Evolutionary conservation across 2,797 vertebrate species (phyloP).

Genomic region (Forpus xanthops): DNA sequence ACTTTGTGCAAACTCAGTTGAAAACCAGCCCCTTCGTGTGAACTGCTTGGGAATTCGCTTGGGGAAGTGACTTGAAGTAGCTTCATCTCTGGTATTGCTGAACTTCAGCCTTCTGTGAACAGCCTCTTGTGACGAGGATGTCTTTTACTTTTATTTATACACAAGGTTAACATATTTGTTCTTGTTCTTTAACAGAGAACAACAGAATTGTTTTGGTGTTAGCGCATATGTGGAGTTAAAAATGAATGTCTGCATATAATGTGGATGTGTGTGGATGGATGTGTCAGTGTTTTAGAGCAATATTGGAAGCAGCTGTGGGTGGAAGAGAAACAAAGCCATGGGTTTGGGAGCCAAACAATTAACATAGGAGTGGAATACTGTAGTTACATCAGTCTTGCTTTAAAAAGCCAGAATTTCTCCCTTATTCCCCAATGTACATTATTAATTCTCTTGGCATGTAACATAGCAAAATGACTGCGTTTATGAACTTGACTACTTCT

Average conservation of each 20-base stretch:
- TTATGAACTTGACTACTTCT: slow-evolving; percentile 82
- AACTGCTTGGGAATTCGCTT: background rate
- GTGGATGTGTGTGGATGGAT: background rate
- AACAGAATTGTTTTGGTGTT: slow-evolving; percentile 6
- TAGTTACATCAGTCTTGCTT: slow-evolving; percentile 71
- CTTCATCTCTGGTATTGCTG: background rate
- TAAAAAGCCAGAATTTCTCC: slow-evolving; percentile 70
- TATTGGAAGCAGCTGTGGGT: slow-evolving; percentile 69
- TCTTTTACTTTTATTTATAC: background rate
- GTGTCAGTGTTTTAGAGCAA: slow-evolving; percentile 26
- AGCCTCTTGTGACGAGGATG: background rate
- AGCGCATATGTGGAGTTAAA: background rate
- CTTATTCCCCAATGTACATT: slow-evolving; percentile 69
- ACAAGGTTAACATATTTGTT: background rate
- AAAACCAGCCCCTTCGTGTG: background rate
- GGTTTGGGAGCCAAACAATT: slow-evolving; percentile 68
- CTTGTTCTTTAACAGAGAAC: background rate
- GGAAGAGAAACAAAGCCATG: slow-evolving; percentile 61
- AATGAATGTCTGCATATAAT: background rate
- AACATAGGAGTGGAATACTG: slow-evolving; percentile 64
- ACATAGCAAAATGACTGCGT: slow-evolving; percentile 74
- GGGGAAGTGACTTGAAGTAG: background rate
- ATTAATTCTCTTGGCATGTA: slow-evolving; percentile 81
- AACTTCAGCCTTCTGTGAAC: background rate
- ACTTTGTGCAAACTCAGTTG: background rate